phyloP scores from a whole-genome alignment of 1,140 invertebrate species.

The Drosophila bocqueti region DNA sequence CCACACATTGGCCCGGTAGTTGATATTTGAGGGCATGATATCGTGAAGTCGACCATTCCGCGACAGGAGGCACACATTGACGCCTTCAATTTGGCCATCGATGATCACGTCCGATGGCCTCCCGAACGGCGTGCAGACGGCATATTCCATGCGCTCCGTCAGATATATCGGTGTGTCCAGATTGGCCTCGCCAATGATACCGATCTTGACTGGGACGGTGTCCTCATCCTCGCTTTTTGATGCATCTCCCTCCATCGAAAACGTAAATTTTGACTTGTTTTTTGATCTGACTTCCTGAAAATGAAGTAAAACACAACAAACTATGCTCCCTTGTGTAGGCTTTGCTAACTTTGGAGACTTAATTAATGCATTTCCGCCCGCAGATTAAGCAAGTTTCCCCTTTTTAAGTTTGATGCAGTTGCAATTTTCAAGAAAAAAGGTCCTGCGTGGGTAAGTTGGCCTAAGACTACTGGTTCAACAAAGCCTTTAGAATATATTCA shows the following conservation, averaged over 20 bases:
- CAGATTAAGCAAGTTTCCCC: conserved; percentile 6
- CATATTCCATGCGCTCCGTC: conserved; percentile 88
- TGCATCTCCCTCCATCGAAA: conserved; percentile 41
- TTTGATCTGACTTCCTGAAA: not conserved
- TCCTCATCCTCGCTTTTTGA: conserved; percentile 7
- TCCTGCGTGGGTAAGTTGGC: conserved; percentile 1
- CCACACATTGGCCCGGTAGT: conserved; percentile 99
- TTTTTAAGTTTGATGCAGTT: not conserved
- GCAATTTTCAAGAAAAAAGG: not conserved
- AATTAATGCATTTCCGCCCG: not conserved
- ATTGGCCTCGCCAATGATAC: conserved; percentile 98
- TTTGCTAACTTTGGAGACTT: conserved; percentile 1
- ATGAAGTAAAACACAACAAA: conserved; percentile 26
- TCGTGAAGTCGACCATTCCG: conserved; percentile 95
- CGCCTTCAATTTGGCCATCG: conserved; percentile 90
- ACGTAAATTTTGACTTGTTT: conserved; percentile 36
- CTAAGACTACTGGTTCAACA: not conserved
- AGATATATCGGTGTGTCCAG: conserved; percentile 94
- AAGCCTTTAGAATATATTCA: no score
- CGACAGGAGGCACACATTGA: conserved; percentile 91
- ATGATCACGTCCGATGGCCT: conserved; percentile 93
- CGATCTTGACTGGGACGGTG: conserved; percentile 88
- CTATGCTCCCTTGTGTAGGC: conserved; percentile 9
- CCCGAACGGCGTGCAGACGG: conserved; percentile 94
- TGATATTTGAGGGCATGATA: conserved; percentile 91